These are phyloP conservation scores for Ptychadena robeensis DNA, from an alignment of 2,797 vertebrate genomes.

Conservation along the genomic window DNA sequence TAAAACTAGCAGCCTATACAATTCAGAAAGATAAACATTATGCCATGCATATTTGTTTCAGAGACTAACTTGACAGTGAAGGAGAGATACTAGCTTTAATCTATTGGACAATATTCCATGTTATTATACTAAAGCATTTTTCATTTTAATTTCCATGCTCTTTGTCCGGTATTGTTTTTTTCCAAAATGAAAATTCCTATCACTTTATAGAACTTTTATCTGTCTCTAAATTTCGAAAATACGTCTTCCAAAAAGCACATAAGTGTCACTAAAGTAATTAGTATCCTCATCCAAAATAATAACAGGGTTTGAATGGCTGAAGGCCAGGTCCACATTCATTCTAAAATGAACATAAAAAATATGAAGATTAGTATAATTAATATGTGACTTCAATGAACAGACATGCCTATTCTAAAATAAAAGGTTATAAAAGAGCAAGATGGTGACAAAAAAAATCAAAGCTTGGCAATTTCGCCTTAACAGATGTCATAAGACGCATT, in stretches of 20 bases:
- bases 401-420: background rate
- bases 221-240: background rate
- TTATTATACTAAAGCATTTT: too few species aligned
- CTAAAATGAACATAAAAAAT: slow-evolving; percentile 30
- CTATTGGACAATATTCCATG: too few species aligned
- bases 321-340: slow-evolving; percentile 15
- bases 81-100: too few species aligned
- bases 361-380: slow-evolving; percentile 28
- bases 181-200: background rate
- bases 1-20: too few species aligned
- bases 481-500: background rate
- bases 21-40: too few species aligned
- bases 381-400: slow-evolving; percentile 6
- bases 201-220: background rate
- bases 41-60: too few species aligned
- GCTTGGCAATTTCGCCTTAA: background rate
- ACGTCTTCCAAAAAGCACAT: background rate
- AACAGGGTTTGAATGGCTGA: slow-evolving; percentile 12
- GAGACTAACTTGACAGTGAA: too few species aligned
- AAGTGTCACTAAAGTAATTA: background rate
- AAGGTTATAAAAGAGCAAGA: slow-evolving; percentile 12
- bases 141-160: too few species aligned
- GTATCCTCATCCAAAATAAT: slow-evolving; percentile 11
- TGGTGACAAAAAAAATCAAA: background rate
- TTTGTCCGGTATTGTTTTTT: too few species aligned